Percentiles rank a stretch among this genome's conserved stretches.
phyloP scores from a whole-genome alignment of 2,888 invertebrate species.

The Cecidostiba fungosa region DNA sequence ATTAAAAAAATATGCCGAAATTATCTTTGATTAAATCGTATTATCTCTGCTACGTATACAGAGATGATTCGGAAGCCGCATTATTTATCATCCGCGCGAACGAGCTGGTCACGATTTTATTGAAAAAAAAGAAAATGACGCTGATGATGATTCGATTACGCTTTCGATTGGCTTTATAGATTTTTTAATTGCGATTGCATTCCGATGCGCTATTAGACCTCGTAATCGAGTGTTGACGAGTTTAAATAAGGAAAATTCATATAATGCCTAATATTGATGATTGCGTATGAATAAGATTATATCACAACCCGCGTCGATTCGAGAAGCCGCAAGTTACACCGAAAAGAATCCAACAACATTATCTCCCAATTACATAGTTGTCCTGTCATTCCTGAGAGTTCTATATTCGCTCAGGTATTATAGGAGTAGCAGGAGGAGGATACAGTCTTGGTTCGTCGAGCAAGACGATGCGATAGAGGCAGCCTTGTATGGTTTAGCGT shows the following conservation, averaged over 20 bases:
- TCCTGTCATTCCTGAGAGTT: not conserved
- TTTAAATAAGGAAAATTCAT: too few relatives aligned
- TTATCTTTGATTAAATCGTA: constrained; percentile 22
- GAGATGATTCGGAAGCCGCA: not conserved
- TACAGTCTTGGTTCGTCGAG: constrained; percentile 33
- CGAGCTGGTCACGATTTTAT: not conserved
- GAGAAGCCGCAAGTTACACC: not conserved
- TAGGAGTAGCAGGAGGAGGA: too few relatives aligned
- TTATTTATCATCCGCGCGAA: not conserved
- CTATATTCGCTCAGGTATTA: too few relatives aligned
- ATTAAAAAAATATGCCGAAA: not conserved
- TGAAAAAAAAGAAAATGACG: not conserved
- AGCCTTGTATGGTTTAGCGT: constrained; percentile 69
- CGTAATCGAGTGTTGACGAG: too few relatives aligned
- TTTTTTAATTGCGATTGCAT: too few relatives aligned
- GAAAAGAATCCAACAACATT: constrained; percentile 15
- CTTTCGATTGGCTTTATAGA: not conserved
- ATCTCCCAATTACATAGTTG: constrained; percentile 36
- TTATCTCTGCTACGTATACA: not conserved
- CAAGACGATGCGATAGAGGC: constrained; percentile 31
- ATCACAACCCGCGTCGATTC: not conserved
- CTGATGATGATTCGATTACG: not conserved
- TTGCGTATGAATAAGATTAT: too few relatives aligned
- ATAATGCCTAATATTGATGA: too few relatives aligned
- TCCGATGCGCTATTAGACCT: too few relatives aligned